Evolutionary conservation across 92 coral and sea anemone species (phyloP).

Genomic region (Chrysogorgia sp.): DNA sequence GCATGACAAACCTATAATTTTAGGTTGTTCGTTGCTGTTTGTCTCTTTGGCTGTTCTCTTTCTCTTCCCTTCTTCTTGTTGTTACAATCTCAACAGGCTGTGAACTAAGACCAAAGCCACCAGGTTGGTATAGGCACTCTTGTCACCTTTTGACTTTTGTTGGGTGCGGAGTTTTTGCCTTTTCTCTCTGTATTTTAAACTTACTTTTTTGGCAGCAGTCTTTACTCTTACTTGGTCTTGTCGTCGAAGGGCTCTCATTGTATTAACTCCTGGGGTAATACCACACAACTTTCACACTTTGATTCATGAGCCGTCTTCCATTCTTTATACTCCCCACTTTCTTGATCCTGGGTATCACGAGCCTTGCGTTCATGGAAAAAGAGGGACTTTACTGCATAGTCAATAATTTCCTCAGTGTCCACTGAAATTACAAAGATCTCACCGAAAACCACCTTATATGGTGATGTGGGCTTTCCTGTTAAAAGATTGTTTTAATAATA

Average conservation of each 20-base stretch:
- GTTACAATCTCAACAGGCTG: slow-evolving; percentile 20
- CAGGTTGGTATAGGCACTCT: slow-evolving; percentile 40
- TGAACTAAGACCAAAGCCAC: slow-evolving; percentile 41
- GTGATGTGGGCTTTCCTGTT: too few relatives aligned
- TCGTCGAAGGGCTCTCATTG: slow-evolving; percentile 56
- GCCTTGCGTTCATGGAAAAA: slow-evolving; percentile 61
- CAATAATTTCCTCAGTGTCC: slow-evolving; percentile 62
- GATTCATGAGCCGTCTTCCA: slow-evolving; percentile 61
- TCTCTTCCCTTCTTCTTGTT: slow-evolving; percentile 12
- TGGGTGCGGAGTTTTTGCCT: slow-evolving; percentile 47
- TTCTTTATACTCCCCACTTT: slow-evolving; percentile 27
- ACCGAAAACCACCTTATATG: too few relatives aligned
- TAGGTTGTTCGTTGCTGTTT: neutral
- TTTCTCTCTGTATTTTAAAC: slow-evolving; percentile 44
- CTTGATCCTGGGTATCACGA: slow-evolving; percentile 44
- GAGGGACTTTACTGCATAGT: slow-evolving; percentile 66
- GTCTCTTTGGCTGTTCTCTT: slow-evolving; percentile 16
- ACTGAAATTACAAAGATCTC: slow-evolving; percentile 58
- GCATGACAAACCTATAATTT: slow-evolving; percentile 26
- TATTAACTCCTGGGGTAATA: slow-evolving; percentile 60
- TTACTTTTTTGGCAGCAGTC: slow-evolving; percentile 58
- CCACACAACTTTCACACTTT: slow-evolving; percentile 47
- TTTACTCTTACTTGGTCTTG: slow-evolving; percentile 49
- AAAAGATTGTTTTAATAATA: too few relatives aligned
- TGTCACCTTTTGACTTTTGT: slow-evolving; percentile 44